These are phyloP conservation scores for Nomada ferruginata DNA, from an alignment of 2,888 invertebrate genomes.

Conservation along the genomic window DNA sequence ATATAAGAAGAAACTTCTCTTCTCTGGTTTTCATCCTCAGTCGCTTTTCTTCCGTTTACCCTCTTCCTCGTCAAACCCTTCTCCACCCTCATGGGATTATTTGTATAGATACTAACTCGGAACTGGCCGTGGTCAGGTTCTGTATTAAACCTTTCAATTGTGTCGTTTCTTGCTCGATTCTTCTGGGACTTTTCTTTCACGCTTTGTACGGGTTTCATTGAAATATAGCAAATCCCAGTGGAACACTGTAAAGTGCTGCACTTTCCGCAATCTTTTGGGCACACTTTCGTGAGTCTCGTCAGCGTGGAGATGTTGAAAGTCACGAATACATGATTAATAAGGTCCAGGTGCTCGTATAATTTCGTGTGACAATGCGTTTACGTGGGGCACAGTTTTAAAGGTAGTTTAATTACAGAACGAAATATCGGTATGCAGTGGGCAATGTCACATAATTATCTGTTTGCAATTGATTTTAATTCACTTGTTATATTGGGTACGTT, in stretches of 20 bases:
- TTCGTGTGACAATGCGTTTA: too few species aligned
- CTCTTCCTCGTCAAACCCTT: slow-evolving; percentile 32
- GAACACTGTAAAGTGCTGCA: neutral
- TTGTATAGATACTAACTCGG: slow-evolving; percentile 2
- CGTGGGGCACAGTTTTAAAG: too few species aligned
- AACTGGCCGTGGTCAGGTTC: slow-evolving; percentile 14
- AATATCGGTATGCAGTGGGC: too few species aligned
- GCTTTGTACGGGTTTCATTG: slow-evolving; percentile 14
- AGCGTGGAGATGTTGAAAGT: slow-evolving; percentile 7
- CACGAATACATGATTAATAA: neutral
- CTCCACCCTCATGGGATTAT: neutral
- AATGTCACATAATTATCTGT: too few species aligned
- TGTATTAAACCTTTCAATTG: slow-evolving; percentile 32
- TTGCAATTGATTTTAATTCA: too few species aligned
- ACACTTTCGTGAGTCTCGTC: neutral
- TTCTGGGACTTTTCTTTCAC: slow-evolving; percentile 1
- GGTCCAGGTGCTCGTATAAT: too few species aligned
- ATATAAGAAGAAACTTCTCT: slow-evolving; percentile 68
- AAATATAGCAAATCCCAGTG: neutral
- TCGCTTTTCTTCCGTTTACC: slow-evolving; percentile 57
- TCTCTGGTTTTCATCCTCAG: slow-evolving; percentile 71
- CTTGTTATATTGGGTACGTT: too few species aligned
- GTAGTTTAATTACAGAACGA: too few species aligned
- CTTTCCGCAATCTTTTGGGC: neutral
- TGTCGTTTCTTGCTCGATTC: neutral